phyloP scores from a whole-genome alignment of 2,113 vertebrate genomes.

The Antechinus stuartii region DNA sequence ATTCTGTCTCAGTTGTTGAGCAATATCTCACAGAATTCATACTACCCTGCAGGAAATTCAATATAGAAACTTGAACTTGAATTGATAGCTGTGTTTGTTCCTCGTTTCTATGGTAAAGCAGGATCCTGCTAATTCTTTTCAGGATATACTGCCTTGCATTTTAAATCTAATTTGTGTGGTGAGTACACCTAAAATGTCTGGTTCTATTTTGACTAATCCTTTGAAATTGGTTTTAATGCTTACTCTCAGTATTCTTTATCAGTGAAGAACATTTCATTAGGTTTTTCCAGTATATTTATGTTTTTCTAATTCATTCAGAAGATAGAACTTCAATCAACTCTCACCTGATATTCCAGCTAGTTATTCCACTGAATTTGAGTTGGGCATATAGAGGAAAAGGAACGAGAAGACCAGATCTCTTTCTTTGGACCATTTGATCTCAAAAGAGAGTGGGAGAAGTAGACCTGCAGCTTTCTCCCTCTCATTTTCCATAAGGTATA shows the following conservation, averaged over 20 bases:
- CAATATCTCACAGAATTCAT: neutral
- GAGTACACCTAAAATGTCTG: neutral
- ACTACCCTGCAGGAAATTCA: neutral
- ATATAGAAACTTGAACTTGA: neutral
- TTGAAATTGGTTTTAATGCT: neutral
- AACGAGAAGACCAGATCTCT: neutral
- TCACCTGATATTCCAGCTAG: neutral
- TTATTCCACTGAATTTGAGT: neutral
- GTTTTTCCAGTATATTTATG: neutral
- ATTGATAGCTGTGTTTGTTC: neutral
- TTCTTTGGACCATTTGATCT: neutral
- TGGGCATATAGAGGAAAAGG: neutral
- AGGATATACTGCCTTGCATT: neutral
- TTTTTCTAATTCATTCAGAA: neutral
- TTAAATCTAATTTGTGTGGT: neutral
- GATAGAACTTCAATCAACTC: neutral
- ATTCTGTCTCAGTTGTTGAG: neutral
- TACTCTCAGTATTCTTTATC: neutral
- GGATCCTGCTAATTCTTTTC: neutral
- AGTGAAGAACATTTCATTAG: neutral
- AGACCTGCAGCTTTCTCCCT: neutral
- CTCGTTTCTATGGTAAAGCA: neutral
- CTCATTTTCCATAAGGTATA: neutral
- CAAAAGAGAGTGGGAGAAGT: neutral
- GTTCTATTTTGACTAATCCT: neutral